Evolutionary conservation across 1,140 invertebrate genomes (phyloP).

Genomic region (Hesperophylax magnus): DNA sequence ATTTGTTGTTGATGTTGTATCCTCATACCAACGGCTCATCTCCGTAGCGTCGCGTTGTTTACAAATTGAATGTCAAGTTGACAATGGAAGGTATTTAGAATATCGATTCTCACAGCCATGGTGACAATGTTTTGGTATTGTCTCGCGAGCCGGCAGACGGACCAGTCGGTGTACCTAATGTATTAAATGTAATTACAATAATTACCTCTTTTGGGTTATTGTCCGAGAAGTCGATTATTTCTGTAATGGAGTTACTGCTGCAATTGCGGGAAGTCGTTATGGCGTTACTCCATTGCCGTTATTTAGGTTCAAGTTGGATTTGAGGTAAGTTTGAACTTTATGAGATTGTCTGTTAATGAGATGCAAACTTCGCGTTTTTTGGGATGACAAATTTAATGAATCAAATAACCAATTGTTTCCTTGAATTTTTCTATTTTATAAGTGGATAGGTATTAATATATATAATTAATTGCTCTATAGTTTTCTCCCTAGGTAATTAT

Average conservation of each 20-base stretch:
- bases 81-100: slow-evolving; percentile 26
- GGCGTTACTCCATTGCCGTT: neutral
- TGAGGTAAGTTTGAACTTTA: too few species aligned
- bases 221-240: neutral
- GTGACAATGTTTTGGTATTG: slow-evolving; percentile 47
- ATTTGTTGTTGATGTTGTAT: slow-evolving; percentile 17
- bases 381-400: too few species aligned
- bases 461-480: too few species aligned
- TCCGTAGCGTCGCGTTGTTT: slow-evolving; percentile 43
- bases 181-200: neutral
- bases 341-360: too few species aligned
- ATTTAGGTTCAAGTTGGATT: too few species aligned
- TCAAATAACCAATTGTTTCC: too few species aligned
- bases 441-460: too few species aligned
- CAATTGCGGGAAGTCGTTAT: neutral
- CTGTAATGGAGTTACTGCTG: neutral
- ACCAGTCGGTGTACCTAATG: neutral
- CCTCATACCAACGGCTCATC: slow-evolving; percentile 10
- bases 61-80: slow-evolving; percentile 56
- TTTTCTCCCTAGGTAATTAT: too few species aligned
- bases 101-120: slow-evolving; percentile 55
- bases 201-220: neutral
- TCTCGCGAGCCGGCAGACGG: slow-evolving; percentile 2
- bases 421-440: too few species aligned
- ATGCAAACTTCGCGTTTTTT: too few species aligned